phyloP scores from a whole-genome alignment of 53 echinoderm and acorn worm species.

The Apostichopus leukothele region DNA sequence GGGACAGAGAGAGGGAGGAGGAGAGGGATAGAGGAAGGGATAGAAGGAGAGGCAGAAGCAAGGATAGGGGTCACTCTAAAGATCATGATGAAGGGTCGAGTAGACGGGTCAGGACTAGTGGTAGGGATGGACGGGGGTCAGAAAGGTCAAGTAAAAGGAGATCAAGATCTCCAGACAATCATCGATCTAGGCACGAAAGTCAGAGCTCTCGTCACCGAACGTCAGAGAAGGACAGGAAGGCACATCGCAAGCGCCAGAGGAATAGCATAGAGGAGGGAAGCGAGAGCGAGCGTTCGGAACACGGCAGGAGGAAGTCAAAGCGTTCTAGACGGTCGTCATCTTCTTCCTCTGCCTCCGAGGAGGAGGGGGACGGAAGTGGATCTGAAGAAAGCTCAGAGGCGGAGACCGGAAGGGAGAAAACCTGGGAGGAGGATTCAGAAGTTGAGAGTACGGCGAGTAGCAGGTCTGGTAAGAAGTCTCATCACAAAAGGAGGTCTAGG shows the following conservation, averaged over 20 bases:
- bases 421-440: constrained; percentile 32
- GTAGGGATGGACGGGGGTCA: not conserved
- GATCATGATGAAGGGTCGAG: not conserved
- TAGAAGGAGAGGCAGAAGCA: not conserved
- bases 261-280: not conserved
- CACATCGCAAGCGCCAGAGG: not conserved
- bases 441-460: constrained; percentile 44
- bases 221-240: constrained; percentile 6
- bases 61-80: not conserved
- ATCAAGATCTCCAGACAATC: not conserved
- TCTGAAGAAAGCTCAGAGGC: constrained; percentile 16
- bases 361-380: constrained; percentile 56
- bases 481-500: constrained; percentile 79
- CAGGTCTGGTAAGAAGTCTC: constrained; percentile 99
- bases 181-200: not conserved
- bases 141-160: constrained; percentile 34
- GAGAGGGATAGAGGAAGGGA: constrained; percentile 16
- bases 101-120: not conserved
- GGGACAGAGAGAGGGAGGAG: constrained; percentile 17
- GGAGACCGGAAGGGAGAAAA: not conserved
- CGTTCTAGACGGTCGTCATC: not conserved
- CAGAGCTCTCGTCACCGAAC: constrained; percentile 13
- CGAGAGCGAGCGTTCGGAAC: constrained; percentile 11
- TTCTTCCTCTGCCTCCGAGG: constrained; percentile 59
- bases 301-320: not conserved